phyloP scores from a whole-genome alignment of 2,797 vertebrate species.

The Phoeniculus purpureus region DNA sequence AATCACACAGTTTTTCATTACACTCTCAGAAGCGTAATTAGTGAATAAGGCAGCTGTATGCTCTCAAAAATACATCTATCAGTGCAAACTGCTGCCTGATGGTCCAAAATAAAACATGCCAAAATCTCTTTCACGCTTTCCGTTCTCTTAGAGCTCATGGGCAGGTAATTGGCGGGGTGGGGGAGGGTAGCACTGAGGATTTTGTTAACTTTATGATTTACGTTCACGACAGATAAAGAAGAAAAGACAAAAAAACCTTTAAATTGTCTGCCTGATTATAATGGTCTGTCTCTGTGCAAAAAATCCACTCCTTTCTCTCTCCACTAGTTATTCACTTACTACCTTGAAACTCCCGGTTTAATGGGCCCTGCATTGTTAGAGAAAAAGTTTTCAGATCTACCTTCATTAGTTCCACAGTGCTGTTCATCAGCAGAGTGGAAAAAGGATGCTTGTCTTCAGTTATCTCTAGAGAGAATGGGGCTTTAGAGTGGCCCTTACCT shows the following conservation, averaged over 20 bases:
- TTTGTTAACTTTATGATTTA: constrained; percentile 1
- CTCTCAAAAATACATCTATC: constrained; percentile 68
- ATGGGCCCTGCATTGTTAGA: background rate
- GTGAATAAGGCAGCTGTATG: constrained; percentile 73
- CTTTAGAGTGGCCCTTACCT: background rate
- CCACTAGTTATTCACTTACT: background rate
- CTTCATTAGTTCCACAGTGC: background rate
- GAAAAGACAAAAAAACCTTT: constrained; percentile 3
- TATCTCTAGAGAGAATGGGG: background rate
- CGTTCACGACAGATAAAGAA: background rate
- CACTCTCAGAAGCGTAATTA: constrained; percentile 68
- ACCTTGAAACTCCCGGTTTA: background rate
- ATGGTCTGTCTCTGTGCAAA: background rate
- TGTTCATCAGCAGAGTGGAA: background rate
- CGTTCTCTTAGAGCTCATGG: background rate
- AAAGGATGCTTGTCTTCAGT: background rate
- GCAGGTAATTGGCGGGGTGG: background rate
- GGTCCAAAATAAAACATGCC: constrained; percentile 44
- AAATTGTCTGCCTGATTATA: constrained; percentile 1
- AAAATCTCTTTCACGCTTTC: background rate
- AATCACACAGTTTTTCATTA: constrained; percentile 64
- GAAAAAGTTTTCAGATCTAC: background rate
- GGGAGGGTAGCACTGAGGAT: background rate
- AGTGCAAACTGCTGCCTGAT: constrained; percentile 45
- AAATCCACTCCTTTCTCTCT: background rate